phyloP scores from a whole-genome alignment of 2,888 invertebrate genomes.

The Coelinius sp. region DNA sequence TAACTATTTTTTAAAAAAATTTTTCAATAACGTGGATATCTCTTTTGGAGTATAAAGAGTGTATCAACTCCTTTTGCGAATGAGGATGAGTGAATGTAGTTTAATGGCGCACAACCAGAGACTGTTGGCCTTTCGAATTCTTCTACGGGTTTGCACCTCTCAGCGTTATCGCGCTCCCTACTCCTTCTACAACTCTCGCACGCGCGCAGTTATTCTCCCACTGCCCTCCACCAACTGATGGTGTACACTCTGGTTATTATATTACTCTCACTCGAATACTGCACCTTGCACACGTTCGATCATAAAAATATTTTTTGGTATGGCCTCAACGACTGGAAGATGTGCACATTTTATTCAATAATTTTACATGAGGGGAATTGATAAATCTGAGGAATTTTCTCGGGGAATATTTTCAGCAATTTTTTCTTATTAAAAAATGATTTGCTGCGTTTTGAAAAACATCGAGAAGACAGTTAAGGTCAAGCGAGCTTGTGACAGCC shows the following conservation, averaged over 20 bases:
- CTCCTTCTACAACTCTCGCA: neutral
- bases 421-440: neutral
- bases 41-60: neutral
- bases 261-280: neutral
- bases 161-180: slow-evolving; percentile 58
- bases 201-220: slow-evolving; percentile 37
- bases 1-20: neutral
- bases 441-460: neutral
- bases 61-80: neutral
- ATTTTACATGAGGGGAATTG: neutral
- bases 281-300: neutral
- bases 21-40: neutral
- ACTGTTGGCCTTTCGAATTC: slow-evolving; percentile 67
- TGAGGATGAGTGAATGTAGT: slow-evolving; percentile 46
- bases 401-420: neutral
- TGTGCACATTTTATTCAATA: neutral
- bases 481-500: slow-evolving; percentile 20
- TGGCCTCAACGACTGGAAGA: too few species aligned
- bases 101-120: slow-evolving; percentile 65
- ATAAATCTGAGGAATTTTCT: too few species aligned
- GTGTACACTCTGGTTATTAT: neutral
- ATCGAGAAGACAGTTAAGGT: neutral
- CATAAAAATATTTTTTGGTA: too few species aligned
- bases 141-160: slow-evolving; percentile 67
- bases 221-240: slow-evolving; percentile 24